Base-by-base conservation (phyloP, 2,888 invertebrate species). In the Augochlorella aurata region DNA sequence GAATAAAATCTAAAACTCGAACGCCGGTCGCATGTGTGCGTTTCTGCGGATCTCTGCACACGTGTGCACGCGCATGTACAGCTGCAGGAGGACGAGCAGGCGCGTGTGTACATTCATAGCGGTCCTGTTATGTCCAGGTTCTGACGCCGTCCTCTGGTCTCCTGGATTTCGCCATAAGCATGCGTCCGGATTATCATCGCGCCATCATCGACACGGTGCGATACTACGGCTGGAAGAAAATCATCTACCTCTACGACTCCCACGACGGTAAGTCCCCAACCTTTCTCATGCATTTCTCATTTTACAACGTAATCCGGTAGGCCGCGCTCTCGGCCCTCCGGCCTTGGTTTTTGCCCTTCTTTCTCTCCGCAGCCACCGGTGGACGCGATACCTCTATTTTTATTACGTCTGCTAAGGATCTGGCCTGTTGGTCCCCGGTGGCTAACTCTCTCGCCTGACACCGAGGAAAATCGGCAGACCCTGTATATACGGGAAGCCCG, bases 141-240 rank as follows among this genome's bases (percentile, higher is more conserved):
- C 95, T 97, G 83, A 97, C 97, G 16, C 98, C 98, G 50, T 97
- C 98, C 24, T 97, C 97, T 2, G 97, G 98, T n/a, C 96, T 97
- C 89, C 95, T 97, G 90, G 98, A 98, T 94, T 97, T 97, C 93
- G 98, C 98, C 74, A 97, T 98, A 91, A 98, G 98, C 94, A 97
- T 99, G 97, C 96, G 98, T 84, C 99, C 99, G 58, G 97, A 99
- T 94, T 98, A 98, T 94, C 98, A 98, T 94, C 97, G 97, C 91
- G 98, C 99, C 79, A 97, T 99, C 92, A 97, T 99, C 88, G 99
- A 99, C 94, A 97, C 98, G 79, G 98, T 99, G 91, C 95, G 97
- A 86, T 97, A 97, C 94, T 99, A 99, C 94, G 97, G 96, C 67
- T 98, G 98, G 98, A 96, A 96, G 89, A 96, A 96, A 92, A 96